phyloP scores from a whole-genome alignment of 2,888 invertebrate species.

The Scrobipalpa atriplicella region DNA sequence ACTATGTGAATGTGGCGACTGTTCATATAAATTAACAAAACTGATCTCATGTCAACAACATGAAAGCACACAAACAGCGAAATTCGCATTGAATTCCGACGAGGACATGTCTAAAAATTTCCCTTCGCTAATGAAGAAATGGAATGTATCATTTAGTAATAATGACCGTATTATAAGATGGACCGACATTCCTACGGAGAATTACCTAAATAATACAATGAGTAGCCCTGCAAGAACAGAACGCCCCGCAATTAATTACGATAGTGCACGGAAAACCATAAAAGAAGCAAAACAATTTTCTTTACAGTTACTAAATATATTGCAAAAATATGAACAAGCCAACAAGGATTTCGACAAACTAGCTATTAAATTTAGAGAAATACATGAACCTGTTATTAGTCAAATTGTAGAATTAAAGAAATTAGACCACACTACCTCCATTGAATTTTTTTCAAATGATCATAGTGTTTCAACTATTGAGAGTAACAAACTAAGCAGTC shows the following conservation, averaged over 20 bases:
- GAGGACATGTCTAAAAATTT: neutral
- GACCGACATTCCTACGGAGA: neutral
- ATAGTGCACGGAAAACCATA: conserved; percentile 47
- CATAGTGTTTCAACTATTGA: neutral
- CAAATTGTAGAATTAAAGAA: neutral
- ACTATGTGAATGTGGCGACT: conserved; percentile 18
- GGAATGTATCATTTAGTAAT: neutral
- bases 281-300: conserved; percentile 51
- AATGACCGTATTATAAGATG: neutral
- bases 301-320: conserved; percentile 45
- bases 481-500: neutral
- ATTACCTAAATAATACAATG: neutral
- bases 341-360: conserved; percentile 55
- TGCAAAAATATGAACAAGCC: conserved; percentile 57
- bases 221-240: neutral
- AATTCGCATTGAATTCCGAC: neutral
- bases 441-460: neutral
- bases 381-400: neutral
- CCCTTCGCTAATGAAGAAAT: conserved; percentile 6
- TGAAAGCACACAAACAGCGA: conserved; percentile 29
- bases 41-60: conserved; percentile 19
- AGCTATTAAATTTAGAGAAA: conserved; percentile 42
- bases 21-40: conserved; percentile 19
- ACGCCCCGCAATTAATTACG: conserved; percentile 36
- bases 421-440: neutral